Evolutionary conservation across 2,113 vertebrate genomes (phyloP).

Genomic region (Ia io): DNA sequence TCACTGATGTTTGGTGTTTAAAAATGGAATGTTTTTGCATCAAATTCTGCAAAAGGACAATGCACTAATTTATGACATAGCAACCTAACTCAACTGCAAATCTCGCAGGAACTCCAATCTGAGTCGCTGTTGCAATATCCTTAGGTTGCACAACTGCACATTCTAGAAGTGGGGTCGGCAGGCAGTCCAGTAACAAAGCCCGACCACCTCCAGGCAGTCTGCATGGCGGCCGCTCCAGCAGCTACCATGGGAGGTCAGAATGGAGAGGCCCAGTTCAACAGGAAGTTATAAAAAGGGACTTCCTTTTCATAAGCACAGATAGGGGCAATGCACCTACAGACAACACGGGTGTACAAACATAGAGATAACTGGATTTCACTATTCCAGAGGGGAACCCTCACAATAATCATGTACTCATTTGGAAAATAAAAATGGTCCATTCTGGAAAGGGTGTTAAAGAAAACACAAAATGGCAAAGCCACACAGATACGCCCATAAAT

Average conservation of each 20-base stretch:
- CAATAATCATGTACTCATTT: conserved; percentile 9
- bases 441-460: conserved; percentile 38
- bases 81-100: background rate
- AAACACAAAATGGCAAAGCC: conserved; percentile 70
- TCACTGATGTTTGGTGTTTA: conserved; percentile 48
- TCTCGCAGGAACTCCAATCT: background rate
- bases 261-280: background rate
- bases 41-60: conserved; percentile 35
- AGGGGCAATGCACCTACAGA: conserved; percentile 33
- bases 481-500: conserved; percentile 53
- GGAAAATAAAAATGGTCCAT: conserved; percentile 40
- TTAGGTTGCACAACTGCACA: background rate
- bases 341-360: conserved; percentile 34
- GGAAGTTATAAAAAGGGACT: background rate
- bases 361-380: conserved; percentile 18
- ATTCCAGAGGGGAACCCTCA: conserved; percentile 7
- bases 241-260: background rate
- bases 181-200: background rate
- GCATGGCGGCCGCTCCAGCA: background rate
- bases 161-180: background rate
- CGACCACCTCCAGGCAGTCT: background rate
- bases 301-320: background rate
- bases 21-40: conserved; percentile 46
- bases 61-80: background rate
- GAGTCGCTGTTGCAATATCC: background rate